phyloP scores from a whole-genome alignment of 2,888 invertebrate species.

The Rhyacophila evoluta region DNA sequence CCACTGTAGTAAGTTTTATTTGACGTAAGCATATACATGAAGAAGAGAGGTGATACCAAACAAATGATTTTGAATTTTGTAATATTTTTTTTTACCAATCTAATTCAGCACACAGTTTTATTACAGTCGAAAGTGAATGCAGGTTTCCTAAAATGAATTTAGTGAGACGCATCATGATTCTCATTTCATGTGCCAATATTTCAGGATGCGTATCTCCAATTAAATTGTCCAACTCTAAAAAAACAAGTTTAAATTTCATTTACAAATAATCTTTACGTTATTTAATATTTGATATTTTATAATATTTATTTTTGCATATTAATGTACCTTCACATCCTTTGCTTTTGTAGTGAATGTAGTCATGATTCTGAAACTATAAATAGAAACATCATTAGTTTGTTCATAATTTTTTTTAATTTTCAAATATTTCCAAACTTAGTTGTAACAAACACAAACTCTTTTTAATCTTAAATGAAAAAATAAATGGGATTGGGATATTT shows the following conservation, averaged over 20 bases:
- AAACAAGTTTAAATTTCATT: no score
- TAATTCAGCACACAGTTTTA: conserved; percentile 74
- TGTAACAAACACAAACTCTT: no score
- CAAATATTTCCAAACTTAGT: no score
- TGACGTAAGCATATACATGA: no score
- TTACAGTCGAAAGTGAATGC: conserved; percentile 69
- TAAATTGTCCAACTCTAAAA: conserved; percentile 78
- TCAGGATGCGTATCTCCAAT: conserved; percentile 84
- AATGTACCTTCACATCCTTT: conserved; percentile 71
- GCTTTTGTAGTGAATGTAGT: conserved; percentile 79
- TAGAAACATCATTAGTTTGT: no score
- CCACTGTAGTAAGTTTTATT: no score
- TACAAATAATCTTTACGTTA: no score
- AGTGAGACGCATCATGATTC: conserved; percentile 79
- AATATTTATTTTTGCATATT: conserved; percentile 56
- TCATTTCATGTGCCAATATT: conserved; percentile 83
- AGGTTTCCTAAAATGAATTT: conserved; percentile 73
- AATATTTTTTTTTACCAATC: conserved; percentile 73
- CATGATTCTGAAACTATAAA: conserved; percentile 74
- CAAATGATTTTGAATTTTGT: background rate
- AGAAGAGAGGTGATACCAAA: no score
- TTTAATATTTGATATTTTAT: conserved; percentile 48
- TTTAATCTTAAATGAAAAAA: no score
- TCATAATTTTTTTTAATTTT: no score
- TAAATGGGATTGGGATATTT: no score